Evolutionary conservation across 2,797 vertebrate genomes (phyloP).

Genomic region (Clarias platycephalus): DNA sequence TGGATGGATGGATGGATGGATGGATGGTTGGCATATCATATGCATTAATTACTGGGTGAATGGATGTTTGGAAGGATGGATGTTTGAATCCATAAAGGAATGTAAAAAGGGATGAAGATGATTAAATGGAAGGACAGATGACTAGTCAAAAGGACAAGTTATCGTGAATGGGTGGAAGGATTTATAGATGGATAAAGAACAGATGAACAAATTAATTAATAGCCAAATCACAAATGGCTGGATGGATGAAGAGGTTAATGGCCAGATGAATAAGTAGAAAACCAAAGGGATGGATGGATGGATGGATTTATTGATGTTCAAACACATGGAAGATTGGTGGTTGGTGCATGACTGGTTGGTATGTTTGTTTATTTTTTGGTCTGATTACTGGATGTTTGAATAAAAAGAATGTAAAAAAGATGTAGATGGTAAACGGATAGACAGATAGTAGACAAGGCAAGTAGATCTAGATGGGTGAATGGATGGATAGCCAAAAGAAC

Average conservation of each 20-base stretch:
- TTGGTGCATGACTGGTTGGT: too few species aligned
- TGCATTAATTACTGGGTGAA: not conserved
- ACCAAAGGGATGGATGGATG: too few species aligned
- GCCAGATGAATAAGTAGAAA: too few species aligned
- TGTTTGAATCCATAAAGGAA: not conserved
- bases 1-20: not conserved
- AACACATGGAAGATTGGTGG: too few species aligned
- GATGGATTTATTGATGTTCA: too few species aligned
- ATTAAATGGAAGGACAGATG: not conserved
- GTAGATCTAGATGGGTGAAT: not conserved
- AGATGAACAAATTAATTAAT: not conserved
- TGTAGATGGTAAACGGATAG: not conserved
- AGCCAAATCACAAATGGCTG: not conserved
- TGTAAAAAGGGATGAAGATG: not conserved
- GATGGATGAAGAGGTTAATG: too few species aligned
- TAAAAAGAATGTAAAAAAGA: not conserved
- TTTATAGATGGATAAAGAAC: not conserved
- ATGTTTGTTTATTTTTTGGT: too few species aligned
- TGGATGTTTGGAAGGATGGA: not conserved
- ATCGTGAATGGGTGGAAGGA: too few species aligned
- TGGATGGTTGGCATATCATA: not conserved
- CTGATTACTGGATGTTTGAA: too few species aligned
- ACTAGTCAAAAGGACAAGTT: too few species aligned
- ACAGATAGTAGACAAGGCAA: too few species aligned
- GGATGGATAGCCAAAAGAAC: not conserved